phyloP scores from a whole-genome alignment of 23 tunicate genomes.

The Diplosoma virens region DNA sequence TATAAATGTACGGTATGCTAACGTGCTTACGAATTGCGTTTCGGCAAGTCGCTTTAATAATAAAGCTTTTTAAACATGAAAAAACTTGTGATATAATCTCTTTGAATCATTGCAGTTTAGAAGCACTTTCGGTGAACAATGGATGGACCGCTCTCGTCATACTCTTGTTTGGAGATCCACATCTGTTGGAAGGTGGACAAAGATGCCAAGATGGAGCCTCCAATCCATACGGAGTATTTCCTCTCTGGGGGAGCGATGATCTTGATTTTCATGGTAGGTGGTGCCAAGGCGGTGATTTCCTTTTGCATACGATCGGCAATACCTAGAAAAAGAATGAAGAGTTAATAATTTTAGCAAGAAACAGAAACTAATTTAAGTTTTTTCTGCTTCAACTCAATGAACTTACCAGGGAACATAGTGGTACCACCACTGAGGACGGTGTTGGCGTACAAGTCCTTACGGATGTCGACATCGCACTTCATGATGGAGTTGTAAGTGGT shows the following conservation, averaged over 20 bases:
- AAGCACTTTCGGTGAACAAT: conserved; percentile 85
- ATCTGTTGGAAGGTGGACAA: conserved; percentile 88
- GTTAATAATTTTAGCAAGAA: too few relatives aligned
- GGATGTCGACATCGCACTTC: conserved; percentile 91
- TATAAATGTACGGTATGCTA: too few relatives aligned
- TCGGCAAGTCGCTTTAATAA: too few relatives aligned
- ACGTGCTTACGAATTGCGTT: too few relatives aligned
- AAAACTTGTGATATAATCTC: too few relatives aligned
- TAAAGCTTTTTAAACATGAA: too few relatives aligned
- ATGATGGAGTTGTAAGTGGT: conserved; percentile 88
- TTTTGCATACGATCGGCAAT: conserved; percentile 77
- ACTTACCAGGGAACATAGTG: conserved; percentile 95
- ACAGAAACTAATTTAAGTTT: too few relatives aligned
- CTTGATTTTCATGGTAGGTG: conserved; percentile 74
- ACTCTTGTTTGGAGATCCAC: conserved; percentile 90
- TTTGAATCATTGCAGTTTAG: too few relatives aligned
- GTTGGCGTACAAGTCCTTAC: conserved; percentile 91
- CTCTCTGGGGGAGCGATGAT: conserved; percentile 82
- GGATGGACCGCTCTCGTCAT: conserved; percentile 77
- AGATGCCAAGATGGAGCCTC: conserved; percentile 73
- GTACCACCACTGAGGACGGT: conserved; percentile 88
- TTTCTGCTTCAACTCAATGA: too few relatives aligned
- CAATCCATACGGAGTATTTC: conserved; percentile 79
- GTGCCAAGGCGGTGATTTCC: conserved; percentile 63
- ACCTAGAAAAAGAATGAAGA: conserved; percentile 52